A percentile compares a stretch with the other conserved stretches of the same genome.
These are phyloP conservation scores for Minunthozetes semirufus DNA, from an alignment of 2,888 invertebrate genomes.

Conservation along the genomic window DNA sequence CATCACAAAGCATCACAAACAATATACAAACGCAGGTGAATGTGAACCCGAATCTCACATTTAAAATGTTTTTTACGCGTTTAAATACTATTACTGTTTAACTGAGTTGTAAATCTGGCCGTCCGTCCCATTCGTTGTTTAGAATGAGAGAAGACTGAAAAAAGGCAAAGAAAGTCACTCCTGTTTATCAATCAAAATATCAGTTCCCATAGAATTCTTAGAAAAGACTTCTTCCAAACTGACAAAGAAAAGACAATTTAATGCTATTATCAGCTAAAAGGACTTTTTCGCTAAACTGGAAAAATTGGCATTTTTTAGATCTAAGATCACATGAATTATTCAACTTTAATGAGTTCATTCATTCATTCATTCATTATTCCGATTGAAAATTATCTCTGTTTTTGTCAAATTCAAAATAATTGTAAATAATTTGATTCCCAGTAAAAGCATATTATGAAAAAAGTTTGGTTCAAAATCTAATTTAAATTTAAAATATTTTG, in stretches of 20 bases:
- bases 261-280: constrained; percentile 8
- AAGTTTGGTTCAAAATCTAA: no score
- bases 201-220: constrained; percentile 22
- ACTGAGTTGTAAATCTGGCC: constrained; percentile 23
- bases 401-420: no score
- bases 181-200: not conserved
- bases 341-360: constrained; percentile 1
- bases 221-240: not conserved
- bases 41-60: not conserved
- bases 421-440: no score
- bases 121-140: constrained; percentile 2
- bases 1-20: not conserved
- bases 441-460: no score
- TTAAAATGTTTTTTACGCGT: constrained; percentile 20
- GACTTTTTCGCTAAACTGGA: not conserved
- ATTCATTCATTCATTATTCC: no score
- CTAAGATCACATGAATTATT: not conserved
- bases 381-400: not conserved
- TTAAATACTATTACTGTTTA: constrained; percentile 16
- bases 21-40: constrained; percentile 1
- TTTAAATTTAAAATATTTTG: no score
- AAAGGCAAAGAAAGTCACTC: not conserved
- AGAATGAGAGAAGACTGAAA: not conserved
- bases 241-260: constrained; percentile 17
- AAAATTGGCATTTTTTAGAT: not conserved